phyloP scores from a whole-genome alignment of 2,888 invertebrate species.

The Pseudolycoriella hygida region DNA sequence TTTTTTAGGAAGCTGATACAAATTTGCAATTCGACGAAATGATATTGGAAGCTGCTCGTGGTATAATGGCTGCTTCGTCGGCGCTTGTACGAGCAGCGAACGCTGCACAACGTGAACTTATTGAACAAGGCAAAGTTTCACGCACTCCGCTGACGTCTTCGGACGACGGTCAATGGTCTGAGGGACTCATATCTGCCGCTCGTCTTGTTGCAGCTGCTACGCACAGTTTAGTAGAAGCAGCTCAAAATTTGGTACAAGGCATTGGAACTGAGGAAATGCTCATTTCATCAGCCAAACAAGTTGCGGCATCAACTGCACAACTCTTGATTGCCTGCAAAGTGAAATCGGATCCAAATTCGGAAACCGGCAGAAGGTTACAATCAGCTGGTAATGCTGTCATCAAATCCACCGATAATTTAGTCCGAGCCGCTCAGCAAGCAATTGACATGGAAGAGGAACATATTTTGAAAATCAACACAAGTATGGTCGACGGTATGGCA shows the following conservation, averaged over 20 bases:
- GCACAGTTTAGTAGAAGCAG: constrained; percentile 93
- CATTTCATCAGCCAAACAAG: constrained; percentile 89
- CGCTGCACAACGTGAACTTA: constrained; percentile 89
- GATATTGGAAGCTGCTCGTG: constrained; percentile 95
- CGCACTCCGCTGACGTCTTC: constrained; percentile 67
- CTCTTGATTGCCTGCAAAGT: constrained; percentile 96
- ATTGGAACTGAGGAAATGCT: constrained; percentile 87
- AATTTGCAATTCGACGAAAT: constrained; percentile 96
- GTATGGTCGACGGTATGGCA: constrained; percentile 93
- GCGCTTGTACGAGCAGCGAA: constrained; percentile 93
- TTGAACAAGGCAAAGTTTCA: constrained; percentile 77
- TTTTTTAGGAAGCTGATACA: constrained; percentile 65
- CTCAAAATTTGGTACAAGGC: constrained; percentile 89
- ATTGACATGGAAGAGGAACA: constrained; percentile 84
- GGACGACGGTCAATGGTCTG: constrained; percentile 96
- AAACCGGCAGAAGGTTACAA: constrained; percentile 79
- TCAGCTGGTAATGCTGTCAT: constrained; percentile 94
- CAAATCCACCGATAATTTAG: constrained; percentile 92
- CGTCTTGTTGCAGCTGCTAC: constrained; percentile 93
- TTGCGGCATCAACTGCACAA: constrained; percentile 94
- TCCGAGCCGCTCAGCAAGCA: constrained; percentile 83
- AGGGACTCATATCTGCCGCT: constrained; percentile 90
- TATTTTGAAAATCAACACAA: constrained; percentile 71
- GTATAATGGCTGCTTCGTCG: constrained; percentile 92
- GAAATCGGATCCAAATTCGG: constrained; percentile 91